Conservation (phyloP, 1,140 invertebrate species). For the Drosophila sp. region DNA sequence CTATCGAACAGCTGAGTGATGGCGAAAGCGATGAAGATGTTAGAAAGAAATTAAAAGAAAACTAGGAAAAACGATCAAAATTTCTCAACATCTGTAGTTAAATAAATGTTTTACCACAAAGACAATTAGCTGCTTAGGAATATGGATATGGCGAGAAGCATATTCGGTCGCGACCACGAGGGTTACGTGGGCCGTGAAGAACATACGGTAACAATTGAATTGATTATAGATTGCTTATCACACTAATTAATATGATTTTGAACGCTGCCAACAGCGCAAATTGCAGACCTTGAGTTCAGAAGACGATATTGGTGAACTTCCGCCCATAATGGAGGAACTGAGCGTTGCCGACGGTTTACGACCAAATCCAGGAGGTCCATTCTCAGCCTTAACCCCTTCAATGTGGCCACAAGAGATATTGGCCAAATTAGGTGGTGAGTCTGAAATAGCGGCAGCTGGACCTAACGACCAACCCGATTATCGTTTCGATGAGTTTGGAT, state of each 20-base stretch:
- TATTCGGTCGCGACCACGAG: constrained; percentile 94
- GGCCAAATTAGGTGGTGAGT: constrained; percentile 91
- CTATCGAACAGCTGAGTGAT: constrained; percentile 31
- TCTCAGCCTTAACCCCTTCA: constrained; percentile 96
- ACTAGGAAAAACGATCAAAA: not conserved
- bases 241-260: constrained; percentile 57
- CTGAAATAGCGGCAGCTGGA: constrained; percentile 71
- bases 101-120: constrained; percentile 36
- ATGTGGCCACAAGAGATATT: constrained; percentile 99
- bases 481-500: constrained; percentile 99
- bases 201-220: constrained; percentile 88
- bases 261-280: constrained; percentile 86
- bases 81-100: constrained; percentile 2
- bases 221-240: constrained; percentile 70
- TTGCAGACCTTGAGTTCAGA: constrained; percentile 92
- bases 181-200: constrained; percentile 94
- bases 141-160: constrained; percentile 94
- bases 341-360: constrained; percentile 89
- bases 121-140: constrained; percentile 18
- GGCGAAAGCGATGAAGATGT: constrained; percentile 37
- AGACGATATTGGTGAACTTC: constrained; percentile 90
- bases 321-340: constrained; percentile 87
- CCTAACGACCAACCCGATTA: constrained; percentile 86
- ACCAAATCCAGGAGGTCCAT: constrained; percentile 91
- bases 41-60: constrained; percentile 29